phyloP scores from a whole-genome alignment of 1,140 invertebrate genomes.

The Orius insidiosus region DNA sequence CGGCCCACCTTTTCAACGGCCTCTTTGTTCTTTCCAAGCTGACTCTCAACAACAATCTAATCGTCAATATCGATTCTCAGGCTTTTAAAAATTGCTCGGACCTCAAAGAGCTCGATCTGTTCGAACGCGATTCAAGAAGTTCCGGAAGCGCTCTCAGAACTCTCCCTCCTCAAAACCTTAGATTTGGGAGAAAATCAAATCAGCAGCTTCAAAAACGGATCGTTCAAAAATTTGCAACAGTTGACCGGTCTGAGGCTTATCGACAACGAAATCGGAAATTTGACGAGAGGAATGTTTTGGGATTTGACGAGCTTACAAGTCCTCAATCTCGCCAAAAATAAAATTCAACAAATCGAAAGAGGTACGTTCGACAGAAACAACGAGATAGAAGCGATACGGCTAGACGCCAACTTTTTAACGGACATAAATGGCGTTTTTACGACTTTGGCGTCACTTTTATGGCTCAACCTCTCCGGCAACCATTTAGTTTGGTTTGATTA shows the following conservation, averaged over 20 bases:
- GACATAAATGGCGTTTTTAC: constrained; percentile 76
- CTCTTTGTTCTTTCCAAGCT: constrained; percentile 67
- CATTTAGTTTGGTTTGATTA: constrained; percentile 82
- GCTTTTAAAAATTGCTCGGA: constrained; percentile 83
- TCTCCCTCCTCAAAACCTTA: constrained; percentile 66
- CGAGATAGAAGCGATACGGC: constrained; percentile 61
- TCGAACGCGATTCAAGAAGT: constrained; percentile 65
- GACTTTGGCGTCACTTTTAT: constrained; percentile 56
- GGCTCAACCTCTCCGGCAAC: constrained; percentile 81
- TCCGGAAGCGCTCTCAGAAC: constrained; percentile 62
- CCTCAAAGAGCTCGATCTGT: constrained; percentile 76
- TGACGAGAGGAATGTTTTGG: constrained; percentile 69
- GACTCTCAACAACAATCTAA: constrained; percentile 65
- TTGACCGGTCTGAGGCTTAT: constrained; percentile 67
- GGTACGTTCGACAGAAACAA: constrained; percentile 64
- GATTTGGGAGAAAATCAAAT: constrained; percentile 79
- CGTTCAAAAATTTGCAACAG: constrained; percentile 66
- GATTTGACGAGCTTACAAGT: constrained; percentile 66
- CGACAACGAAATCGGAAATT: constrained; percentile 70
- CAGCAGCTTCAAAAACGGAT: constrained; percentile 57
- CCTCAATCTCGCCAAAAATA: constrained; percentile 72
- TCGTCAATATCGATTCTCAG: constrained; percentile 58
- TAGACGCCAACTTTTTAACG: constrained; percentile 71
- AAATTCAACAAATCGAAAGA: constrained; percentile 62
- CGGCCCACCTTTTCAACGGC: constrained; percentile 66